Conservation (phyloP, 2,888 invertebrate genomes). For the Drosophila testacea region DNA sequence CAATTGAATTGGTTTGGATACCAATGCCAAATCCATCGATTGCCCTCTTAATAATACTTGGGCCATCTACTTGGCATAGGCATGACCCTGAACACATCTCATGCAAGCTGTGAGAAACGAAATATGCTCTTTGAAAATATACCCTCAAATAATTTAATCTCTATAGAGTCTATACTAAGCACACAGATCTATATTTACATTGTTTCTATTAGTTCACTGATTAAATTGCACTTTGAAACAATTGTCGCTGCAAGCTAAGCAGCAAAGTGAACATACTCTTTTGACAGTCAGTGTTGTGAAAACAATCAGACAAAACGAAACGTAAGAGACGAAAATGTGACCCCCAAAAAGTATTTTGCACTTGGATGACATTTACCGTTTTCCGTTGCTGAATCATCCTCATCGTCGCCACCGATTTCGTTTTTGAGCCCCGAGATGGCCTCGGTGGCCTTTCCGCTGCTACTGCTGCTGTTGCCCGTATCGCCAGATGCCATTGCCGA, state of each 20-base stretch:
- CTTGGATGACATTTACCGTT: slow-evolving; percentile 74
- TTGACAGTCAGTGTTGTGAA: slow-evolving; percentile 1
- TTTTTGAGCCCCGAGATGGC: slow-evolving; percentile 49
- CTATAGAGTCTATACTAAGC: too few species aligned
- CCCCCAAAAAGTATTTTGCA: slow-evolving; percentile 33
- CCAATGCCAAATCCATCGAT: slow-evolving; percentile 36
- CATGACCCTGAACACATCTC: slow-evolving; percentile 35
- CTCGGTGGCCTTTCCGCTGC: slow-evolving; percentile 38
- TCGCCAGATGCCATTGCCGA: slow-evolving; percentile 24
- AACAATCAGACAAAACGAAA: slow-evolving; percentile 1
- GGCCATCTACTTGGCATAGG: slow-evolving; percentile 3
- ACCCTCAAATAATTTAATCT: slow-evolving; percentile 12
- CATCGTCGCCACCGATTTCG: slow-evolving; percentile 70
- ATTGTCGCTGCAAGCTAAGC: background rate
- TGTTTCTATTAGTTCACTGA: background rate
- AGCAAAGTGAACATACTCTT: slow-evolving; percentile 1
- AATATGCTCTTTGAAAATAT: slow-evolving; percentile 1
- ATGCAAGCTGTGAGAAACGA: background rate
- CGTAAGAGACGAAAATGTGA: slow-evolving; percentile 15
- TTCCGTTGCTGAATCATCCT: slow-evolving; percentile 80
- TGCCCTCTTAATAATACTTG: slow-evolving; percentile 29
- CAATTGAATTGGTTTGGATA: slow-evolving; percentile 4
- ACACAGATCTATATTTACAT: too few species aligned
- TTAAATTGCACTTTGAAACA: background rate
- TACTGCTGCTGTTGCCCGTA: slow-evolving; percentile 12